Conservation (phyloP, 2,113 vertebrate species). For the Rhynchopsitta pachyrhyncha region DNA sequence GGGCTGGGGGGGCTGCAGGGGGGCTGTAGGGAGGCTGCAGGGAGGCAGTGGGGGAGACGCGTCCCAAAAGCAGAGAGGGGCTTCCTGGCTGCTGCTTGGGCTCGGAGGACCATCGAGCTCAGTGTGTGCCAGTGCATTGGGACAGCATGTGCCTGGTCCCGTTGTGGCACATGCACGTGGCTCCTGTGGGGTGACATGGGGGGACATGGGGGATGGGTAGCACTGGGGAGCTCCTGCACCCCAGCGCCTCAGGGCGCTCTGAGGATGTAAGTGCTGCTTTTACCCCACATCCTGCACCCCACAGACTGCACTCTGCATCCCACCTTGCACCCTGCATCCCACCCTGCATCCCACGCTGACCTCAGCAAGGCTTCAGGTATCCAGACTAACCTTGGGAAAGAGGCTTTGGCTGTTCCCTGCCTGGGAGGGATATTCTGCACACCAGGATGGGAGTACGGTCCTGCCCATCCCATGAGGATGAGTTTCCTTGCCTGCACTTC, state of each 20-base stretch:
- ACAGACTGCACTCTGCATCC: background rate
- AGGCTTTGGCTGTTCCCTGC: background rate
- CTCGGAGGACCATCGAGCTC: background rate
- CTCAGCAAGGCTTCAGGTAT: background rate
- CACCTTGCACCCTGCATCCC: background rate
- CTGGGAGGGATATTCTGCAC: accelerated
- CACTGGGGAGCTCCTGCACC: background rate
- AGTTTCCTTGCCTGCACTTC: background rate
- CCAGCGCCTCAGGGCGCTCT: background rate
- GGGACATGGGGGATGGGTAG: background rate
- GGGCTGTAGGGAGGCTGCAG: too few species aligned
- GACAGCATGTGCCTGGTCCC: background rate
- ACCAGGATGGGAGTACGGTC: accelerated
- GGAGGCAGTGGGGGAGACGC: background rate
- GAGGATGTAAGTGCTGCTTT: background rate
- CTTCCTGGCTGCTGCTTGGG: background rate
- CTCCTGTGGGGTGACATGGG: background rate
- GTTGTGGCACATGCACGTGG: background rate
- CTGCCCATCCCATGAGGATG: background rate
- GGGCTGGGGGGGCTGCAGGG: background rate
- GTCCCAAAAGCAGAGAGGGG: background rate
- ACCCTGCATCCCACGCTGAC: background rate
- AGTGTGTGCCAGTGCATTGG: background rate
- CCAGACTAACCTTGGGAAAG: background rate
- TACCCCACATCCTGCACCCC: background rate